Base-by-base conservation (phyloP, 37 sponge, comb jelly and placozoan genomes). In the Mnemiopsis leidyi region DNA sequence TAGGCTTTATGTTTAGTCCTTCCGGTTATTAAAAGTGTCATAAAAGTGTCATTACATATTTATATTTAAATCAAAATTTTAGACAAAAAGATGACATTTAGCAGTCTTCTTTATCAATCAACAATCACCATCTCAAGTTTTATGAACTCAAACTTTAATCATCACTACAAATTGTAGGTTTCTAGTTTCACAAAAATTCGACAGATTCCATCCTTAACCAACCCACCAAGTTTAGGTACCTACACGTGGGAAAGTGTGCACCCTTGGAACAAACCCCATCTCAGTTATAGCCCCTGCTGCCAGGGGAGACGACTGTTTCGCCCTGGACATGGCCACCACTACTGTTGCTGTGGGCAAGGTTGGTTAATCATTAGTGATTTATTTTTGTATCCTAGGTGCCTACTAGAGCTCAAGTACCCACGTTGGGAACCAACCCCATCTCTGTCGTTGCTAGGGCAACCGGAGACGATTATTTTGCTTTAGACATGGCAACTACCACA, bases 401-500 rank as follows among this genome's bases (percentile, higher is more conserved):
- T 13, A 85, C 90, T 13, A 13, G 90, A 85, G 82, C 35, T 36
- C 31, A 79, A 26, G 38, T 95, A 95, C 34, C n/a, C 38, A 94
- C 76, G 0, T 92, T 97, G 20, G 98, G 98, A n/a, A 97, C 96
- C 33, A 97, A 97, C 37, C 96, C 98, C 20, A 93, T 95, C 0
- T 77, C 96, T 0, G 94, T 97, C 76, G 96, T 94, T 23, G 98
- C 98, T 40, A 96, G 96, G 1, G 96, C 93, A 34, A 38, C 23
- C n/a, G 37, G 94, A 21, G 95, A 93, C 18, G 96, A 97, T 69
- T 83, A 82, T 31, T 97, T 95, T 93, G 94, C 95, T 29, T 69
- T 97, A 38, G 98, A 97, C 94, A 96, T 97, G 96, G 96, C 98
- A 3, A 97, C 98, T 16, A 85, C 95, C 32, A 95, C 96, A 69